These are phyloP conservation scores for Spea bombifrons DNA, from an alignment of 2,113 vertebrate genomes.

Conservation along the genomic window DNA sequence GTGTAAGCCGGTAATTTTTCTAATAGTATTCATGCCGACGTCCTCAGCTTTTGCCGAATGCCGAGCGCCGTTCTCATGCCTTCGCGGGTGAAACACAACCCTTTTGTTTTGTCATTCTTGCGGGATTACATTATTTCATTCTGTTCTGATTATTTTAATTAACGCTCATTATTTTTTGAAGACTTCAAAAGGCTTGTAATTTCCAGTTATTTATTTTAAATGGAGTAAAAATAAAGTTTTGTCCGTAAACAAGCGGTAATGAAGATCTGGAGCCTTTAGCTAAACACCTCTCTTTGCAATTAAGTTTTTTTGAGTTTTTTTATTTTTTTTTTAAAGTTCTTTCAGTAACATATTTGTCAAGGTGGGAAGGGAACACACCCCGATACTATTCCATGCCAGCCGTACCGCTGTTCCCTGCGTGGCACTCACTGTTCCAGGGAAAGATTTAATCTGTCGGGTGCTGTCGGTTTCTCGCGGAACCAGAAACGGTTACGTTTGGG, in stretches of 20 bases:
- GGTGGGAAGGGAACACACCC: background rate
- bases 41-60: background rate
- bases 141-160: constrained; percentile 18
- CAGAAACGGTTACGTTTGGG: no score
- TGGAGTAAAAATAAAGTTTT: constrained; percentile 23
- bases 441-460: background rate
- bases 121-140: constrained; percentile 9
- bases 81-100: constrained; percentile 1
- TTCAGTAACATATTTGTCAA: background rate
- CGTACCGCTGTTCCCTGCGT: background rate
- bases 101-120: constrained; percentile 23
- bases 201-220: constrained; percentile 22
- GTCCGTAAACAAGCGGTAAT: constrained; percentile 6
- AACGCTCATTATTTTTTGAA: background rate
- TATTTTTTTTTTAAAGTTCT: background rate
- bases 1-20: no score
- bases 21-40: no score
- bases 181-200: constrained; percentile 28
- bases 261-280: constrained; percentile 23
- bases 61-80: background rate
- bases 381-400: no score
- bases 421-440: background rate
- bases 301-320: background rate
- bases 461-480: background rate
- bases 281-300: constrained; percentile 12